phyloP scores from a whole-genome alignment of 1,140 invertebrate genomes.

The Copidosoma floridanum region DNA sequence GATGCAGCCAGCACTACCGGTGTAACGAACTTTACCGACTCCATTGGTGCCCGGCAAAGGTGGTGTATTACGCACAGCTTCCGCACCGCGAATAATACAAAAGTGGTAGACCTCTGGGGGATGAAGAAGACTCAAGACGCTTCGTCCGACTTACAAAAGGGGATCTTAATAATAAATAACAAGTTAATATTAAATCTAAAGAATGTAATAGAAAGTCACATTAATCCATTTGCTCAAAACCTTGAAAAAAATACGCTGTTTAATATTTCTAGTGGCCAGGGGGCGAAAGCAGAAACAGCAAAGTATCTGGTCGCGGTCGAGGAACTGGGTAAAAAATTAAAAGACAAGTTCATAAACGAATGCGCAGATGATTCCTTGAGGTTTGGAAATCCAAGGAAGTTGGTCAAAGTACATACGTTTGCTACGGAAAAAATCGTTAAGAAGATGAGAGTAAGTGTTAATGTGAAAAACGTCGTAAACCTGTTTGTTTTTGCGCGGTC shows the following conservation, averaged over 20 bases:
- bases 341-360: background rate
- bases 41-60: background rate
- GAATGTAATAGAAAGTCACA: background rate
- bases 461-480: too few relatives aligned
- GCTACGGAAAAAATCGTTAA: too few relatives aligned
- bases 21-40: background rate
- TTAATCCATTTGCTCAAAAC: background rate
- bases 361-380: background rate
- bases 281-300: background rate
- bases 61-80: background rate
- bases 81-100: background rate
- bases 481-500: too few relatives aligned
- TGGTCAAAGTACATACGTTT: too few relatives aligned
- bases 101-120: background rate
- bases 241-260: background rate
- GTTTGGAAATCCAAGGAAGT: too few relatives aligned
- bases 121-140: background rate
- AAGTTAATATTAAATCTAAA: too few relatives aligned
- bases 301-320: background rate
- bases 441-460: too few relatives aligned
- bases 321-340: background rate
- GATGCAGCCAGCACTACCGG: constrained; percentile 24
- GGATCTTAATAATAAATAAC: too few relatives aligned
- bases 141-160: background rate
- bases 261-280: background rate